Evolutionary conservation across 2,113 vertebrate species (phyloP), one percentile per base, ranked within the genome.

Genomic region (Cinclus mexicanus): DNA sequence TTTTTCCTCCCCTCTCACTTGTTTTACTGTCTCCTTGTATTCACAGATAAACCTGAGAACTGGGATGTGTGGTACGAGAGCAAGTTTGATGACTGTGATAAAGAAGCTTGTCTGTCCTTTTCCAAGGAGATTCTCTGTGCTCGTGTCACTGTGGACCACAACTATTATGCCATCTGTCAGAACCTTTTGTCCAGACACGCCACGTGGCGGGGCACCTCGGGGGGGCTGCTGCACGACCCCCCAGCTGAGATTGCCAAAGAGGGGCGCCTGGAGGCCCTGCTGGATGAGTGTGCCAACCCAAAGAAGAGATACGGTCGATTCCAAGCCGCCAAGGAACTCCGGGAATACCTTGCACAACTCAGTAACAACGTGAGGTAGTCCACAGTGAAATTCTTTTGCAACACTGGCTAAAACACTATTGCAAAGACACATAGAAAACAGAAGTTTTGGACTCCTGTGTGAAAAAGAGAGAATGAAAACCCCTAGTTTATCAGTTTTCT

Each of bases 21-120:
- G 28, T 29, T 83, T 47, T 44, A 4, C 65, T 67, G 37, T 90
- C 22, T 81, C 57, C 77, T 95, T 59, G 12, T 91, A 70, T 97
- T 94, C 67, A 52, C 98, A 99, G 99, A 99, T 97, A 99, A 99
- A 97, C 99, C 99, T 60, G 99, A 99, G 92, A 99, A 98, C 97
- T 99, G 98, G 96, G 99, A 99, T 65, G 98, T 99, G 19, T 99
- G 99, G 99, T 99, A 99, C 26, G 99, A 99, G 96, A 99, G 99
- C 98, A 99, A 99, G 67, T 99, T 99, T 52, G 99, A 99, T 96
- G 99, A 99, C 96, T 99, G 99, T 88, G 99, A 99, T 96, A 98
- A 99, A 85, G 99, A 99, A 96, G 99, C 99, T 93, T 99, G 99
- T 93, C 98, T 99, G 70, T 99, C 99, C 29, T 99, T 99, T 97